Conservation (phyloP, 2,113 vertebrate species). For the Cacatua alba region DNA sequence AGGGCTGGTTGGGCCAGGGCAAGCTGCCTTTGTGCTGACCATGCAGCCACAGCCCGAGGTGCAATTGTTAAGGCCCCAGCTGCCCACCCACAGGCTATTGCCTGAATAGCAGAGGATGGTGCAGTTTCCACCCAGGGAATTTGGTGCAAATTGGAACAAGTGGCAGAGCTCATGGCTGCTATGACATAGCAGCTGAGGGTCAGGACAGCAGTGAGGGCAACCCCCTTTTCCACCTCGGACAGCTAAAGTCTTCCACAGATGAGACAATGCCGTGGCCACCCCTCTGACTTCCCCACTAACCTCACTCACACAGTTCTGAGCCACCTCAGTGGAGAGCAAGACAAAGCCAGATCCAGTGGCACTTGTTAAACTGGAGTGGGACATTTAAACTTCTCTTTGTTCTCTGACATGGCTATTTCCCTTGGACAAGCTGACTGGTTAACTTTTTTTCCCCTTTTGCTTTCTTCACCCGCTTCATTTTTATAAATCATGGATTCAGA, state of each 20-base stretch:
- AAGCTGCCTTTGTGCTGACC: background rate
- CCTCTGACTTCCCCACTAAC: background rate
- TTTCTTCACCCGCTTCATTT: background rate
- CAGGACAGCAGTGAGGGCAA: background rate
- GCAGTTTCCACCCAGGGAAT: background rate
- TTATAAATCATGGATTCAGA: background rate
- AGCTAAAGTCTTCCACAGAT: background rate
- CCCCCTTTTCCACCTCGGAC: background rate
- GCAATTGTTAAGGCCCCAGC: background rate
- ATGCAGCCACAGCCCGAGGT: background rate
- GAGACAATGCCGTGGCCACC: accelerated
- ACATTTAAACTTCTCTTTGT: background rate
- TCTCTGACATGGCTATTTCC: background rate
- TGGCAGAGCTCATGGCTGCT: background rate
- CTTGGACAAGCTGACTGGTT: background rate
- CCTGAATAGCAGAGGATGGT: background rate
- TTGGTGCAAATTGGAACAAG: background rate
- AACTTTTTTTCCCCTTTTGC: background rate
- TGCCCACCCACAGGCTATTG: background rate
- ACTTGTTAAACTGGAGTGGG: background rate
- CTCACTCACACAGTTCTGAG: background rate
- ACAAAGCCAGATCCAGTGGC: background rate
- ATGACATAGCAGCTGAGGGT: background rate
- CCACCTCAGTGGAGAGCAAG: background rate
- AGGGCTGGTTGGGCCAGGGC: accelerated